These are phyloP conservation scores for Drosophila austrosaltans DNA, from an alignment of 2,888 invertebrate species.

Conservation along the genomic window DNA sequence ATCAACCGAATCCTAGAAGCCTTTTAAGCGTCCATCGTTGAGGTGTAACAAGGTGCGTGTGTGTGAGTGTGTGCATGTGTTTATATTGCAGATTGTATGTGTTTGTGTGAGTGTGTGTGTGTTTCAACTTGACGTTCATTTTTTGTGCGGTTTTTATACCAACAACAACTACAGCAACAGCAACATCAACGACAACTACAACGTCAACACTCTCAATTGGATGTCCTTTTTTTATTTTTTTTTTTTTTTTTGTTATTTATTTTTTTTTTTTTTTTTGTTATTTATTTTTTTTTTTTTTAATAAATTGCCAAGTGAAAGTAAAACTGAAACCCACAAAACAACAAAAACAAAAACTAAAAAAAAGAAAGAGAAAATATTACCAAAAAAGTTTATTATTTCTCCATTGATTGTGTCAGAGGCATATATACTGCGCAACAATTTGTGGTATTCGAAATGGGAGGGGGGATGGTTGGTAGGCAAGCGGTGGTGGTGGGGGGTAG, in stretches of 20 bases:
- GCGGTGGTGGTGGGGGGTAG: too few species aligned
- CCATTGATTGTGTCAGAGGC: constrained; percentile 39
- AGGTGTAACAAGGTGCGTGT: constrained; percentile 56
- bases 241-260: not conserved
- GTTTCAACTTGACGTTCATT: constrained; percentile 54
- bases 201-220: constrained; percentile 9
- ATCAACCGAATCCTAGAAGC: constrained; percentile 22
- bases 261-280: not conserved
- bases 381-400: constrained; percentile 64
- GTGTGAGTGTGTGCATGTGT: constrained; percentile 32
- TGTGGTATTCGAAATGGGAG: not conserved
- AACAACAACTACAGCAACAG: constrained; percentile 4
- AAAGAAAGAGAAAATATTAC: constrained; percentile 29
- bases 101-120: constrained; percentile 36
- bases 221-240: too few species aligned
- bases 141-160: constrained; percentile 52
- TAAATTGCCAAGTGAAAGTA: constrained; percentile 37
- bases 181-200: constrained; percentile 26
- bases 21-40: constrained; percentile 44
- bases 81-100: constrained; percentile 22
- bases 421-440: constrained; percentile 44
- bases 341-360: constrained; percentile 24
- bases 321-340: constrained; percentile 14
- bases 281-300: constrained; percentile 4
- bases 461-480: not conserved